phyloP scores from a whole-genome alignment of 2,113 vertebrate genomes.

The Capricornis sumatraensis region DNA sequence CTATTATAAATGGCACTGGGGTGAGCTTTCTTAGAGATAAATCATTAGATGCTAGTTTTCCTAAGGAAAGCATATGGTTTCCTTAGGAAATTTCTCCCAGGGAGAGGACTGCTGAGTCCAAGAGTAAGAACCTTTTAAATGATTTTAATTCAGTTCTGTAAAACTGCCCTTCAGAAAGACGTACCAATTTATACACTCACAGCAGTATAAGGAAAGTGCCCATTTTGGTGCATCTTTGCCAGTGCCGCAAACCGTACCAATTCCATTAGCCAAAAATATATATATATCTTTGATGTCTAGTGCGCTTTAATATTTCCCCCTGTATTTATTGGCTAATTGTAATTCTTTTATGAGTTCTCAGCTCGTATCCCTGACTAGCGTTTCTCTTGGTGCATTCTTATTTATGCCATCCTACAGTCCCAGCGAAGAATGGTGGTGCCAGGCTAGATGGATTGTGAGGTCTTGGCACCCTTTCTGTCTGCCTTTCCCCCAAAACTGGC shows the following conservation, averaged over 20 bases:
- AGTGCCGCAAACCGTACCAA: background rate
- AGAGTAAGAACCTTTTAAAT: background rate
- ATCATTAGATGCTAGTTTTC: background rate
- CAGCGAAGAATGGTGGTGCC: background rate
- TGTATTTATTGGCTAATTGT: background rate
- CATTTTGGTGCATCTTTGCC: rapidly evolving
- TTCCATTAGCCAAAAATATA: background rate
- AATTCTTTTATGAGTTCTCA: background rate
- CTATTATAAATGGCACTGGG: background rate
- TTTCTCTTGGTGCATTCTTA: background rate
- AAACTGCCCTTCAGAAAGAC: background rate
- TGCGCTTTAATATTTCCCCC: background rate
- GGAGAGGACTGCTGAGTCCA: background rate
- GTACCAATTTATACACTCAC: background rate
- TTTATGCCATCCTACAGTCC: background rate
- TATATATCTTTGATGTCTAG: background rate
- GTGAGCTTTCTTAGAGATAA: background rate
- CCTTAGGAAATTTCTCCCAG: background rate
- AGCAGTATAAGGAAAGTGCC: background rate
- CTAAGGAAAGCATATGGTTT: background rate
- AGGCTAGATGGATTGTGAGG: background rate
- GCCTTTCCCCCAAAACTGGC: background rate
- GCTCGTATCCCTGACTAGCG: background rate
- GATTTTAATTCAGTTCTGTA: background rate
- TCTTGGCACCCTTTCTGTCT: background rate